A percentile compares a stretch with the other conserved stretches of the same genome.
Evolutionary conservation across 2,888 invertebrate species (phyloP).

Genomic region (Steromphala cineraria): DNA sequence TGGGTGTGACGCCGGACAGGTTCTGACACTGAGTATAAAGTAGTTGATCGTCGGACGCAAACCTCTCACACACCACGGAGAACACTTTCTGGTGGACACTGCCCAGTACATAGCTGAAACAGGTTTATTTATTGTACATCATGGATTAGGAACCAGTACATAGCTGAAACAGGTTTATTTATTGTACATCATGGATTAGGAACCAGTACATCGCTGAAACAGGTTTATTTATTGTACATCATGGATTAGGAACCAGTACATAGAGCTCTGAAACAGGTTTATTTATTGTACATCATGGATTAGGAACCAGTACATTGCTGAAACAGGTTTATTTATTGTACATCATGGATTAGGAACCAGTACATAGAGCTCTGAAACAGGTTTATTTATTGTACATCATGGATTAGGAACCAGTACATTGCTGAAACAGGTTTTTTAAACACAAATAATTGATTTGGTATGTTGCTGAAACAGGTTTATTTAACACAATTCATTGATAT

Average conservation of each 20-base stretch:
- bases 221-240: too few relatives aligned
- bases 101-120: slow-evolving; percentile 65
- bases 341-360: too few relatives aligned
- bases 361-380: too few relatives aligned
- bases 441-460: too few relatives aligned
- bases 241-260: slow-evolving; percentile 43
- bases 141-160: slow-evolving; percentile 43
- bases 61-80: slow-evolving; percentile 61
- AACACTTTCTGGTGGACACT: slow-evolving; percentile 67
- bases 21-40: slow-evolving; percentile 57
- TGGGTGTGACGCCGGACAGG: slow-evolving; percentile 56
- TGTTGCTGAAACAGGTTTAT: too few relatives aligned
- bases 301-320: slow-evolving; percentile 63
- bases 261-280: slow-evolving; percentile 51
- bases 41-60: slow-evolving; percentile 52
- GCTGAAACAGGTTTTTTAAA: too few relatives aligned
- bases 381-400: too few relatives aligned
- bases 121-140: too few relatives aligned
- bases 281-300: too few relatives aligned
- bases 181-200: too few relatives aligned
- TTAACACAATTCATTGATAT: too few relatives aligned
- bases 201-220: slow-evolving; percentile 64
- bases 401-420: too few relatives aligned
- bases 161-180: slow-evolving; percentile 51
- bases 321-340: not conserved